Percentiles rank a stretch among this genome's conserved stretches.
phyloP scores from a whole-genome alignment of 2,888 invertebrate genomes.

The Eristalinus sepulchralis region DNA sequence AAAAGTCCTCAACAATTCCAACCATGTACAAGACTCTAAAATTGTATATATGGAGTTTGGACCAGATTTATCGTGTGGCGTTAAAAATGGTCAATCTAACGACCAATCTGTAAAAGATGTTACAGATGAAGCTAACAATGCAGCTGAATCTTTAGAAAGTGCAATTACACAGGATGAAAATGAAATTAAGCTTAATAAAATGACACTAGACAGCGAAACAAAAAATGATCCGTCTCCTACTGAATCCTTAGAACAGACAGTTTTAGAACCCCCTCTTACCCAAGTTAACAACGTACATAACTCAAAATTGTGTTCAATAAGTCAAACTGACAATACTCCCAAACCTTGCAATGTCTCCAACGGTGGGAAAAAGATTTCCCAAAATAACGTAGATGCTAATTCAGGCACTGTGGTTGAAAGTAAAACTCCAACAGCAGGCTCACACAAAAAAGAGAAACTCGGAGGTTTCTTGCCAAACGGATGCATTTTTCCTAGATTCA shows the following conservation, averaged over 20 bases:
- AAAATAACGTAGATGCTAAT: conserved; percentile 21
- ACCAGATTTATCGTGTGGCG: conserved; percentile 52
- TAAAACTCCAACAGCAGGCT: conserved; percentile 70
- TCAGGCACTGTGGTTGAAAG: conserved; percentile 51
- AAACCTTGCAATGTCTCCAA: conserved; percentile 63
- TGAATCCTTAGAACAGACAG: conserved; percentile 2
- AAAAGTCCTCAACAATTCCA: background rate
- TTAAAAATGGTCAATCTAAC: conserved; percentile 13
- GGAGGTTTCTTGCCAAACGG: conserved; percentile 80
- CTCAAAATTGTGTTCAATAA: conserved; percentile 47
- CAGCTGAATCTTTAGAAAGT: conserved; percentile 51
- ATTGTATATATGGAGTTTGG: conserved; percentile 72
- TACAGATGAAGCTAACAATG: conserved; percentile 25
- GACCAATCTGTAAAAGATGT: conserved; percentile 12
- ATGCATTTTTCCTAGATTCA: conserved; percentile 80
- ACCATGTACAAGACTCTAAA: conserved; percentile 55
- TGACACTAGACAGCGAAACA: conserved; percentile 22
- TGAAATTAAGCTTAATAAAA: conserved; percentile 10
- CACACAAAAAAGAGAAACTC: conserved; percentile 80
- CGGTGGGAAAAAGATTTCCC: conserved; percentile 34
- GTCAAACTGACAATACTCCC: conserved; percentile 47
- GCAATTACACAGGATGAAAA: conserved; percentile 56
- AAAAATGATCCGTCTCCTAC: conserved; percentile 6
- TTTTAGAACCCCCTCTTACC: conserved; percentile 34
- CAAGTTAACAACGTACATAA: conserved; percentile 62